Conservation (phyloP, 2,888 invertebrate genomes). For the Chouioia cunea region DNA sequence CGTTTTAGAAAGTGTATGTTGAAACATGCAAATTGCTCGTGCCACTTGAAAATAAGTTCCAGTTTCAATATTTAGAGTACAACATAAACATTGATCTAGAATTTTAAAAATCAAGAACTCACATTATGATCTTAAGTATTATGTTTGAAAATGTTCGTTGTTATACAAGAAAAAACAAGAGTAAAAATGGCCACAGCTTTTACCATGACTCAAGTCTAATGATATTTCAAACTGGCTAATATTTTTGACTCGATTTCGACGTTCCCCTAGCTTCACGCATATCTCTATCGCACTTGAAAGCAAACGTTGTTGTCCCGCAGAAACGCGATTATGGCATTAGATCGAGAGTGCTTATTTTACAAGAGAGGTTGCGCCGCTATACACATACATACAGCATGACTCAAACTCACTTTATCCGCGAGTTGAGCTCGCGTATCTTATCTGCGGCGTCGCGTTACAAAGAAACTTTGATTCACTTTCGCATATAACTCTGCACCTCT, state of each 20-base stretch:
- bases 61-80: too few species aligned
- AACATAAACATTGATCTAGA: too few species aligned
- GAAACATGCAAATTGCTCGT: too few species aligned
- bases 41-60: too few species aligned
- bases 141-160: too few species aligned
- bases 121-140: too few species aligned
- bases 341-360: slow-evolving; percentile 40
- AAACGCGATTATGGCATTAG: slow-evolving; percentile 53
- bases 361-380: neutral
- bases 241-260: slow-evolving; percentile 17
- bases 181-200: neutral
- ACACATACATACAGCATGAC: neutral
- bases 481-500: neutral
- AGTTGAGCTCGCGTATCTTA: slow-evolving; percentile 21
- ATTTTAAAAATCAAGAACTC: too few species aligned
- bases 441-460: slow-evolving; percentile 36
- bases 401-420: neutral
- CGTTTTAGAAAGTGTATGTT: too few species aligned
- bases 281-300: slow-evolving; percentile 49
- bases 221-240: neutral
- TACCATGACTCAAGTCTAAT: too few species aligned
- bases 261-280: neutral
- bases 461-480: slow-evolving; percentile 39
- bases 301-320: slow-evolving; percentile 49
- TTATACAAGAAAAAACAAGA: too few species aligned